Percentiles rank a stretch among this genome's conserved stretches.
These are phyloP conservation scores for Chionodraco myersi DNA, from an alignment of 2,113 vertebrate genomes.

Conservation along the genomic window DNA sequence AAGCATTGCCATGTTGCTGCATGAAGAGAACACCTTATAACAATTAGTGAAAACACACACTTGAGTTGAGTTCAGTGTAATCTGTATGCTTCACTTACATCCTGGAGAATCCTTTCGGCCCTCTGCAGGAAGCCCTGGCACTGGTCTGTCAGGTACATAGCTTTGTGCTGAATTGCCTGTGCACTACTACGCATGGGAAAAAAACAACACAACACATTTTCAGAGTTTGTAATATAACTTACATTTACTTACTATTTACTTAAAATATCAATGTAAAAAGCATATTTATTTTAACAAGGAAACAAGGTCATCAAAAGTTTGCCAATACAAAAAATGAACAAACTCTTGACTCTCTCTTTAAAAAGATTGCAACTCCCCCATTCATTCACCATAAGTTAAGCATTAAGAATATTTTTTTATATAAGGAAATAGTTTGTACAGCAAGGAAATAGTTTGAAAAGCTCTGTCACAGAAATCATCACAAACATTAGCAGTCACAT, in stretches of 20 bases:
- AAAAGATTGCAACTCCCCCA: background rate
- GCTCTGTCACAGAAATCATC: background rate
- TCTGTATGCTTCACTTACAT: slow-evolving; percentile 63
- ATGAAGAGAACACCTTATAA: background rate
- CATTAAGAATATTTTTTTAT: background rate
- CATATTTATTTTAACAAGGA: no score
- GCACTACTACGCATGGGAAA: slow-evolving; percentile 39
- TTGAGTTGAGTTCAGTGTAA: background rate
- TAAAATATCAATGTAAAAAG: background rate
- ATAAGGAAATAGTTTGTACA: background rate
- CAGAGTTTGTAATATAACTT: background rate
- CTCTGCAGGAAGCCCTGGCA: slow-evolving; percentile 61
- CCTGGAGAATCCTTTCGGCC: slow-evolving; percentile 49
- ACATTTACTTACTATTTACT: no score
- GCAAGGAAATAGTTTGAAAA: background rate
- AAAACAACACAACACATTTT: background rate
- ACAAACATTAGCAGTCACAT: no score
- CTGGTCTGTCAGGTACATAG: background rate
- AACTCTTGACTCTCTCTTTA: background rate
- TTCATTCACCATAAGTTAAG: background rate
- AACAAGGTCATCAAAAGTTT: background rate
- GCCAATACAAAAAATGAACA: background rate
- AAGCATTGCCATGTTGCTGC: background rate
- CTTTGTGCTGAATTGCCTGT: slow-evolving; percentile 51
- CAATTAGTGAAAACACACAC: background rate